phyloP scores from a whole-genome alignment of 2,888 invertebrate genomes.

The Tetanocera ferruginea region DNA sequence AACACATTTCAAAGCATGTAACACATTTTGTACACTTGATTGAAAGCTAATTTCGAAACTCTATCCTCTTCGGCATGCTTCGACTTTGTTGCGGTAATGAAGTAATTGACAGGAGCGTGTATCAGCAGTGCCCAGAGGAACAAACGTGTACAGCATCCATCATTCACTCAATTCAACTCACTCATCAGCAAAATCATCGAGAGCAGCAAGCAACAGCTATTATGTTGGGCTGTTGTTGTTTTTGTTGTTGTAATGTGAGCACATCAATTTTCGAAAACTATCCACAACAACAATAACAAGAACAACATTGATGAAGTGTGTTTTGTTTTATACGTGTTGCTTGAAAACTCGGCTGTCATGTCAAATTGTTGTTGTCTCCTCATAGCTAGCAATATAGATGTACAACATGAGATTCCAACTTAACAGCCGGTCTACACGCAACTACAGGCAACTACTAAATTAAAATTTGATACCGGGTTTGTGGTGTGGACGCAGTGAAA shows the following conservation, averaged over 20 bases:
- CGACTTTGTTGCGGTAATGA: background rate
- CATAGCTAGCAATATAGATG: too few species aligned
- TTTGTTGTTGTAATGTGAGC: too few species aligned
- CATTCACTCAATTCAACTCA: background rate
- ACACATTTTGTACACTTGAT: background rate
- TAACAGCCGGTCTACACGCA: too few species aligned
- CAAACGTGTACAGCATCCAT: background rate
- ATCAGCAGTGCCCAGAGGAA: background rate
- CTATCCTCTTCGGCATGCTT: background rate
- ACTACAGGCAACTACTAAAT: background rate
- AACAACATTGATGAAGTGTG: too few species aligned
- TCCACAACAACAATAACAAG: too few species aligned
- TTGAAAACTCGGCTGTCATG: too few species aligned
- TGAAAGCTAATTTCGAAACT: background rate
- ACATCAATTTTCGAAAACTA: too few species aligned
- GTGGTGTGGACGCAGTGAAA: background rate
- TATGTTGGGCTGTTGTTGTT: too few species aligned
- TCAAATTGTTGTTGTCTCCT: too few species aligned
- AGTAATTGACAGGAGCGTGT: background rate
- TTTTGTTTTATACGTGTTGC: too few species aligned
- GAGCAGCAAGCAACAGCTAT: slow-evolving; percentile 2
- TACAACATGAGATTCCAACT: too few species aligned
- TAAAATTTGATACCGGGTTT: background rate
- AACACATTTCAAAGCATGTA: background rate
- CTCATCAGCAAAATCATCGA: background rate